Percentiles rank a stretch among this genome's conserved stretches.
These are phyloP conservation scores for Brachypteracias leptosomus DNA, from an alignment of 2,113 vertebrate genomes.

Conservation along the genomic window DNA sequence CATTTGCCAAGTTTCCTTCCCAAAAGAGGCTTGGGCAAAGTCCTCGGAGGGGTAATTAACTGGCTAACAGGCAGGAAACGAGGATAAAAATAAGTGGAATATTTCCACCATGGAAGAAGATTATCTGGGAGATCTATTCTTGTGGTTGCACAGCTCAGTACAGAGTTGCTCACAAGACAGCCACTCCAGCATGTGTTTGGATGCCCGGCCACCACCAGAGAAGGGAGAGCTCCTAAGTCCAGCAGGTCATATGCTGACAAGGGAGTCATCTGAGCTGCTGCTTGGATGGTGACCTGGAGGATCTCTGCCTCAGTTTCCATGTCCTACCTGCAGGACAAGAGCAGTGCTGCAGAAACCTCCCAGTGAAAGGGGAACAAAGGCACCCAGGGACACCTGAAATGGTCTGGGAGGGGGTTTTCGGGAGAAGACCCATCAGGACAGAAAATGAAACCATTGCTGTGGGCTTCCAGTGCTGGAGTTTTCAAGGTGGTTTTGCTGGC, in stretches of 20 bases:
- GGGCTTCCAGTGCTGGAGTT: background rate
- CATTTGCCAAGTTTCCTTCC: background rate
- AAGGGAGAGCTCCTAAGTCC: background rate
- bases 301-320: background rate
- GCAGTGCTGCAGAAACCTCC: background rate
- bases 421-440: background rate
- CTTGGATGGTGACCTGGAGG: background rate
- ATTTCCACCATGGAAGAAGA: background rate
- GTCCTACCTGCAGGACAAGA: background rate
- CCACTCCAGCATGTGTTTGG: background rate
- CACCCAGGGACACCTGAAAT: background rate
- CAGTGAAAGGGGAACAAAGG: background rate
- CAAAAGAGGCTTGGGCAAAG: background rate
- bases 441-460: background rate
- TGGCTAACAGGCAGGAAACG: background rate
- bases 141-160: background rate
- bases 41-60: constrained; percentile 32
- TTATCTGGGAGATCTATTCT: background rate
- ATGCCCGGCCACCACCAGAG: background rate
- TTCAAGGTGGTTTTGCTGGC: background rate
- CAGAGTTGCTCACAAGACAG: background rate
- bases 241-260: background rate
- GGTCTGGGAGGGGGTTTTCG: background rate
- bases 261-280: background rate
- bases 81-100: constrained; percentile 45